Conservation (phyloP, 2,113 vertebrate genomes). For the Panthera tigris region DNA sequence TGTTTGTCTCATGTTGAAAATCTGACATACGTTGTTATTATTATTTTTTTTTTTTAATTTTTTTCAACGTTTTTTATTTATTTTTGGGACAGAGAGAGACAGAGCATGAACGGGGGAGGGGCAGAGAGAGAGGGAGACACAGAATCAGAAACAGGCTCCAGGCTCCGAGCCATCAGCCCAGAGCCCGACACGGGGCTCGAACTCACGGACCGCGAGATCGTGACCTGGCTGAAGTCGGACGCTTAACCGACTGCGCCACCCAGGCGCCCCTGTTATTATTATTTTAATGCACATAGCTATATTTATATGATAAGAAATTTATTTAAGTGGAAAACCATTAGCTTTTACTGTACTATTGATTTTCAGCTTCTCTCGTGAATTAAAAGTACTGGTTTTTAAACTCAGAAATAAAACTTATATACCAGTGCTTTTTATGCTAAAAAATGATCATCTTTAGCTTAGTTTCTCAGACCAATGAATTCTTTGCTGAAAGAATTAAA, state of each 20-base stretch:
- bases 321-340: constrained; percentile 46
- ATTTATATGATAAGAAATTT: constrained; percentile 50
- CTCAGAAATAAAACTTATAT: constrained; percentile 36
- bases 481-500: constrained; percentile 25
- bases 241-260: too few relatives aligned
- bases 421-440: not conserved
- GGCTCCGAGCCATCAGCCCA: too few relatives aligned
- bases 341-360: constrained; percentile 49
- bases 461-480: constrained; percentile 12
- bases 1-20: constrained; percentile 53
- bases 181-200: too few relatives aligned
- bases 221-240: too few relatives aligned
- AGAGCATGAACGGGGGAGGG: too few relatives aligned
- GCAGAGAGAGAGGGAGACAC: too few relatives aligned
- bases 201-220: too few relatives aligned
- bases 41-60: too few relatives aligned
- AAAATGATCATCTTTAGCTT: constrained; percentile 1
- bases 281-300: constrained; percentile 19
- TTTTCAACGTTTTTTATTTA: too few relatives aligned
- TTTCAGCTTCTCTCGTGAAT: constrained; percentile 43
- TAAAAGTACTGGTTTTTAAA: constrained; percentile 50
- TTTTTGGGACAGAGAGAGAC: too few relatives aligned
- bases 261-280: not conserved
- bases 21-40: not conserved
- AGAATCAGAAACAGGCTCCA: too few relatives aligned